These are phyloP conservation scores for Drosophila funebris DNA, from an alignment of 1,140 invertebrate genomes.

Conservation along the genomic window DNA sequence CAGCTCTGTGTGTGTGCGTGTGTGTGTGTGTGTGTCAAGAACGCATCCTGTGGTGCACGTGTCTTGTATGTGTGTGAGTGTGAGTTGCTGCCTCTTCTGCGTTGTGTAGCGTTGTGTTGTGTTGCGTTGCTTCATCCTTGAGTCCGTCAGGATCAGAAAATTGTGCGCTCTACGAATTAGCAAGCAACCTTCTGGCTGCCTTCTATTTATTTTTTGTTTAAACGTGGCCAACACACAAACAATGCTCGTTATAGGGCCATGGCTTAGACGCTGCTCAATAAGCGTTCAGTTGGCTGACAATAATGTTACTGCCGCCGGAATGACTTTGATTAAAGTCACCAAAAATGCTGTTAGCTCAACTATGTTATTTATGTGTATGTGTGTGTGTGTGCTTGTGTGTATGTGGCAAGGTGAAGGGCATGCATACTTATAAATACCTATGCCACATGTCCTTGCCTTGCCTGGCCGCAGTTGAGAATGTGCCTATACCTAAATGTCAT, in stretches of 20 bases:
- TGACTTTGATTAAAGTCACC: conserved; percentile 43
- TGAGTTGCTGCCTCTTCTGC: conserved; percentile 7
- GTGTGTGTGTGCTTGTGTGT: conserved; percentile 3
- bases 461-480: conserved; percentile 6
- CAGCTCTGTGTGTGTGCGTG: not conserved
- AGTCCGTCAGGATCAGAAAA: conserved; percentile 13
- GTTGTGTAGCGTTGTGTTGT: not conserved
- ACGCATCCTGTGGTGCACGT: conserved; percentile 35
- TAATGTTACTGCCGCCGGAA: conserved; percentile 24
- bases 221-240: not conserved
- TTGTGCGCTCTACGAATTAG: conserved; percentile 29
- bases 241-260: not conserved
- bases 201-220: too few species aligned
- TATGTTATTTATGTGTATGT: conserved; percentile 24
- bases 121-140: conserved; percentile 1
- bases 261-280: conserved; percentile 6
- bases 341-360: conserved; percentile 36
- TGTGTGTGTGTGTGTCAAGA: not conserved
- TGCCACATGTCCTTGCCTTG: conserved; percentile 30
- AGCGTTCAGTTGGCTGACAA: conserved; percentile 5
- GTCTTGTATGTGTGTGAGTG: conserved; percentile 5
- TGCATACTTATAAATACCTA: conserved; percentile 11
- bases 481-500: not conserved
- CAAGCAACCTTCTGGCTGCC: conserved; percentile 1
- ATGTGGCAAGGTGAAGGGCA: conserved; percentile 44